Conservation (phyloP, 2,888 invertebrate genomes). For the Caradrina clavipalpis region DNA sequence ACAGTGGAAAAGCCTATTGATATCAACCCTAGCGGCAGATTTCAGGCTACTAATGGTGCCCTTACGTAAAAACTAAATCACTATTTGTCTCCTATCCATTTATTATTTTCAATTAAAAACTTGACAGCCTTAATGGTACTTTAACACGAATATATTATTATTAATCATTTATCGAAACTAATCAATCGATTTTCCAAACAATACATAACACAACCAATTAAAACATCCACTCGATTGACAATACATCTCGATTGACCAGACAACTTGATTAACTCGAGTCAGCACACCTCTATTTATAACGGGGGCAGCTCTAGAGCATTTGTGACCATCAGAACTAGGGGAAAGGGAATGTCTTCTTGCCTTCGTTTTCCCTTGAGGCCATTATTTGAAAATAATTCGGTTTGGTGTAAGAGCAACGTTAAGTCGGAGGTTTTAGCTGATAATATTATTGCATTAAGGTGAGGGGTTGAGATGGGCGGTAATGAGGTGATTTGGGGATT, state of each 20-base stretch:
- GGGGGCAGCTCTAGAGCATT: conserved; percentile 28
- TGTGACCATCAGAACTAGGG: conserved; percentile 24
- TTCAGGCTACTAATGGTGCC: too few relatives aligned
- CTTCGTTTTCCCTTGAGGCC: conserved; percentile 17
- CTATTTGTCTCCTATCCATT: not conserved
- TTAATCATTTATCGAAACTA: not conserved
- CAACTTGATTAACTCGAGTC: conserved; percentile 48
- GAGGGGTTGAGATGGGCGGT: conserved; percentile 3
- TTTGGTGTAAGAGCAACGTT: conserved; percentile 14
- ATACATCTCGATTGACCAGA: conserved; percentile 43
- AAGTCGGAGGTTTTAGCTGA: conserved; percentile 24
- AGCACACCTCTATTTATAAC: conserved; percentile 48
- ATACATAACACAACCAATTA: conserved; percentile 27
- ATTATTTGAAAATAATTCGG: conserved; percentile 45
- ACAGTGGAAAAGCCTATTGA: too few relatives aligned
- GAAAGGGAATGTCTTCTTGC: conserved; percentile 8
- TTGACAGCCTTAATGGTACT: not conserved
- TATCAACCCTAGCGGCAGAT: too few relatives aligned
- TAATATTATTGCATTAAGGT: conserved; percentile 26
- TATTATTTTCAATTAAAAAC: not conserved
- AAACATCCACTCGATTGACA: conserved; percentile 27
- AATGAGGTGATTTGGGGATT: conserved; percentile 18
- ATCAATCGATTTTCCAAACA: conserved; percentile 8
- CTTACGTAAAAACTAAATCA: not conserved
- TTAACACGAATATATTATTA: not conserved